phyloP scores from a whole-genome alignment of 2,797 vertebrate species.

The Podargus strigoides region DNA sequence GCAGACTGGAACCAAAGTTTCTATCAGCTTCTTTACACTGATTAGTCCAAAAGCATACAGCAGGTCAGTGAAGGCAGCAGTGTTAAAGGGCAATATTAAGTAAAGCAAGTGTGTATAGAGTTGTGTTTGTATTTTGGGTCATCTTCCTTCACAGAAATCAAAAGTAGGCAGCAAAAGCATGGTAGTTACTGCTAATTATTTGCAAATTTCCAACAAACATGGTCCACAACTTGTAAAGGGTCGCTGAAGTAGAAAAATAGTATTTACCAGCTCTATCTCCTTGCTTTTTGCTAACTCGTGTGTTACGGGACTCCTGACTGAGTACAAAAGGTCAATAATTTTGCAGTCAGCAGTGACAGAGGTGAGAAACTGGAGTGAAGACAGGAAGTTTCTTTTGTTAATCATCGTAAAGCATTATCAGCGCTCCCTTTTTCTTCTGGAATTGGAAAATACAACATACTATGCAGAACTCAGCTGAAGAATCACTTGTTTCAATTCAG shows the following conservation, averaged over 20 bases:
- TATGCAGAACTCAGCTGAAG: not conserved
- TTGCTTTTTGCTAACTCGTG: not conserved
- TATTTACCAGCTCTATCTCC: not conserved
- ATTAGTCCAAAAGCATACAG: not conserved
- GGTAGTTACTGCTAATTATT: not conserved
- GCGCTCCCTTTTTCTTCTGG: not conserved
- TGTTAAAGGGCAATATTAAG: not conserved
- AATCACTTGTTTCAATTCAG: not conserved
- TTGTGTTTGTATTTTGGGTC: not conserved
- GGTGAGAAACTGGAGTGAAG: not conserved
- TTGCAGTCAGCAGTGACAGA: not conserved
- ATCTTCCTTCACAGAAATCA: not conserved
- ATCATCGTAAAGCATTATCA: not conserved
- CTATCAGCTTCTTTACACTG: not conserved
- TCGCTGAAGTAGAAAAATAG: not conserved
- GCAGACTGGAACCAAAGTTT: not conserved
- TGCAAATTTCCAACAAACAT: not conserved
- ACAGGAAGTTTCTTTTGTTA: not conserved
- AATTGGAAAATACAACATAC: constrained; percentile 30
- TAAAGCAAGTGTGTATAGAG: not conserved
- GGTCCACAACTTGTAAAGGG: not conserved
- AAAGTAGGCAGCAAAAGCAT: not conserved
- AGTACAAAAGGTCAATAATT: not conserved
- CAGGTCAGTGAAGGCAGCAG: not conserved
- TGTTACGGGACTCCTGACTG: not conserved